Evolutionary conservation across 2,888 invertebrate genomes (phyloP), one percentile per base, ranked within the genome.

Genomic region (Temnothorax rugatulus): DNA sequence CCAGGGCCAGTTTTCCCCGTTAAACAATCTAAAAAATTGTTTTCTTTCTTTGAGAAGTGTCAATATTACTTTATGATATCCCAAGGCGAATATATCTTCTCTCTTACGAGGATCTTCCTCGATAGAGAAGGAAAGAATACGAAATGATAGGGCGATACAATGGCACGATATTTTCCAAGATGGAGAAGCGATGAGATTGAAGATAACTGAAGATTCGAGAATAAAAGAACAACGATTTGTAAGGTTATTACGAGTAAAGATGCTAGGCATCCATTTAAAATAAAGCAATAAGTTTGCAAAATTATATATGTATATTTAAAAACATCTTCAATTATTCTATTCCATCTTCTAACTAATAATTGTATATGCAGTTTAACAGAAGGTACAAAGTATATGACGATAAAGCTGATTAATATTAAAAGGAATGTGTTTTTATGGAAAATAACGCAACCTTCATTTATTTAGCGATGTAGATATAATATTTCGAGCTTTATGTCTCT

Each of bases 41-140:
- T 66, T 34, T 15, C 34, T 29, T 34, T 25, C n/a, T 68, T 54
- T n/a, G 44, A 44, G 7, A 66, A 41, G 4, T 29, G 54, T 77
- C 77, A 68, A 77, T 77, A 68, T 68, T 57, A 68, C 29, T 77
- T 68, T 57, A 77, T 68, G 68, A 57, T 68, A 68, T 44, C 44
- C 54, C 44, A 77, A 29, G 41, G 29, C 44, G 76, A 66, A 57
- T 68, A 29, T 68, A 68, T 77, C 68, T 77, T 68, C 68, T 15
- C n/a, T 52, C 18, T 68, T 57, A n/a, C 25, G 52, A 25, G 25
- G 66, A 54, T 29, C 21, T 50, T 63, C 3, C 3, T 15, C 29
- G 68, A 68, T 29, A 29, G n/a, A 29, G 25, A 68, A 44, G n/a
- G 5, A 21, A 64, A 50, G 21, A 64, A 77, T 68, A 54, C 29